phyloP scores from a whole-genome alignment of 2,797 vertebrate species.

The Nannoperca australis region DNA sequence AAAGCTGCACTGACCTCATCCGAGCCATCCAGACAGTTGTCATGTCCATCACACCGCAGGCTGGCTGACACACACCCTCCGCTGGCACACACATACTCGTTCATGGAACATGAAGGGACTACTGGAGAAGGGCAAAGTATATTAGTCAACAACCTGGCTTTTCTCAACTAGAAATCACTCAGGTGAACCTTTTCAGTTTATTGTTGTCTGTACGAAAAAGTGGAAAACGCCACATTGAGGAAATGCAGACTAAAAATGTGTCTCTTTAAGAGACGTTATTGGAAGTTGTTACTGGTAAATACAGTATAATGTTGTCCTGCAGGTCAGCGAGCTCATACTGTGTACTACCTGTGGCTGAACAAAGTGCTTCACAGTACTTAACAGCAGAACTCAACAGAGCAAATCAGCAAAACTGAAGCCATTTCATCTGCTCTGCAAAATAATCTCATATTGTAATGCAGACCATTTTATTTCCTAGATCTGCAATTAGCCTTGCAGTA shows the following conservation, averaged over 20 bases:
- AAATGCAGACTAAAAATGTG: neutral
- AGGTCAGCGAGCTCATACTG: neutral
- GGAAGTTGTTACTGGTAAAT: neutral
- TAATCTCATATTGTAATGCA: neutral
- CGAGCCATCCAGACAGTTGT: conserved; percentile 95
- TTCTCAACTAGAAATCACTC: conserved; percentile 2
- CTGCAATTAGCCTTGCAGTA: neutral
- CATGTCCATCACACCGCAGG: conserved; percentile 93
- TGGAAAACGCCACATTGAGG: neutral
- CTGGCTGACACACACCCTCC: conserved; percentile 94
- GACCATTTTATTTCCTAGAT: neutral
- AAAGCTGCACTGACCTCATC: conserved; percentile 90
- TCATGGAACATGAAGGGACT: conserved; percentile 93
- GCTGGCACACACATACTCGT: conserved; percentile 93
- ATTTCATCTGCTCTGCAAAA: conserved; percentile 3
- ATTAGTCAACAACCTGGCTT: conserved; percentile 8
- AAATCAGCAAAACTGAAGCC: conserved; percentile 5
- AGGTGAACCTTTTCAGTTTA: conserved; percentile 6
- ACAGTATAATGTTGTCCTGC: conserved; percentile 15
- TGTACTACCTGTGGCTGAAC: conserved; percentile 27
- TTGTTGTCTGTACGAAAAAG: neutral
- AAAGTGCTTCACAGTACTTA: conserved; percentile 20
- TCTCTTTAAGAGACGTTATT: neutral
- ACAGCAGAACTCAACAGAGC: neutral
- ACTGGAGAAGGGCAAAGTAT: conserved; percentile 75